Evolutionary conservation across 2,888 invertebrate genomes (phyloP), one percentile per base, ranked within the genome.

Genomic region (Drosophila lacicola): DNA sequence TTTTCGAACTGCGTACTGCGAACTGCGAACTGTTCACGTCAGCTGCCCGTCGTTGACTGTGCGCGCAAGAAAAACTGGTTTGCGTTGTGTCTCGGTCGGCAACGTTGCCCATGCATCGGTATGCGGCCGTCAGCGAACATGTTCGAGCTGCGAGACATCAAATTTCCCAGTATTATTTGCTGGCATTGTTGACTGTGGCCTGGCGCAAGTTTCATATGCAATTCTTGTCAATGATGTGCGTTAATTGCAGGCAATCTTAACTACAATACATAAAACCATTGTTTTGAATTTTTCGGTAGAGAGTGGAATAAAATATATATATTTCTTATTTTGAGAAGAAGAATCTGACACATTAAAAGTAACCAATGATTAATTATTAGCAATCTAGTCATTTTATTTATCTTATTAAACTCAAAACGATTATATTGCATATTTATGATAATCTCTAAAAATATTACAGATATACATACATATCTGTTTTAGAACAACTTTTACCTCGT

Each of bases 31-130:
- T 70, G 66, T 80, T 70, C 76, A 77, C 84, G 69, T 73, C 71
- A 72, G 74, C 75, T 84, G 87, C 78, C 81, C 84, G 80, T 76
- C 67, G 80, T 72, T 72, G 84, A 86, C 87, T 84, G 77, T 50
- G 63, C 56, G 55, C 45, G 42, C 50, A 21, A 62, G 61, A 72
- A 82, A 79, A 86, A 86, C 83, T 72, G 78, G 84, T 86, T 84
- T 79, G 36, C 46, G 63, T 25, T 60, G 50, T n/a, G 33, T 45
- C 29, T 54, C 21, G 29, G 6, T 44, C 13, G 13, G 11, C 17
- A 50, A 33, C 46, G 49, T 65, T 56, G 74, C 54, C 39, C 60
- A 61, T 83, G 82, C 76, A 70, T 70, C 62, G 70, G 80, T 61
- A 82, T 58, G 60, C 62, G 42, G 54, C 9, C n/a, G 42, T 13